Base-by-base conservation (phyloP, 2,797 vertebrate species). In the Cossypha heuglini region DNA sequence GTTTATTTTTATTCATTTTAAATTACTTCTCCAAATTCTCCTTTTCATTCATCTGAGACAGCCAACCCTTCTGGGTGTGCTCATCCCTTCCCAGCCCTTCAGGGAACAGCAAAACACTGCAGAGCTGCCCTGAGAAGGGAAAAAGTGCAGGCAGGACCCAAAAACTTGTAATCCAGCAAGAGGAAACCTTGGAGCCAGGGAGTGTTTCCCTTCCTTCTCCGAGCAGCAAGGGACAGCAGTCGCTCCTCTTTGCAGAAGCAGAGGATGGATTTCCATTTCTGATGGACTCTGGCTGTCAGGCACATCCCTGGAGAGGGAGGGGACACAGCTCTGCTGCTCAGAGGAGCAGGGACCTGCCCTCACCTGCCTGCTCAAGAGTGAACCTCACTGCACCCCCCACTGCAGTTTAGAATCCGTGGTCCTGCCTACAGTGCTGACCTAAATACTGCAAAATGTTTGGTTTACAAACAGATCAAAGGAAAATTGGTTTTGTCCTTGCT, bases 381-480 rank as follows among this genome's bases (percentile, higher is more conserved):
- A 95, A 59, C 69, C 76, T 71, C 69, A 11, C 64, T 86, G 62
- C 85, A 88, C 54, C 31, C 89, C 45, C 58, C 49, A 67, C 49
- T 94, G 85, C 8, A 54, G 21, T 58, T 80, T 43, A 82, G 45
- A 33, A 67, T 54, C 45, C 18, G 0, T 25, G 37, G 4, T 43
- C 86, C 61, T 90, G 71, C 13, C 29, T 90, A 35, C 48, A 45
- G 61, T 11, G 33, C 72, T 69, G 89, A 89, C 72, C 88, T 58
- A 72, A 87, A 93, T 89, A 61, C 71, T 55, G 72, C 58, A 43
- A 54, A 58, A 43, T 75, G 59, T 85, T 89, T 92, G 52, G 37
- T 94, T 94, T 95, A 93, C 92, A 89, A 96, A 94, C 90, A 93
- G 3, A 54, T 17, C 68, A 64, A 78, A 48, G 86, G 71, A 92